A percentile compares a stretch with the other conserved stretches of the same genome.
These are phyloP conservation scores for Anolis carolinensis DNA, from an alignment of 2,113 vertebrate species.

Conservation along the genomic window DNA sequence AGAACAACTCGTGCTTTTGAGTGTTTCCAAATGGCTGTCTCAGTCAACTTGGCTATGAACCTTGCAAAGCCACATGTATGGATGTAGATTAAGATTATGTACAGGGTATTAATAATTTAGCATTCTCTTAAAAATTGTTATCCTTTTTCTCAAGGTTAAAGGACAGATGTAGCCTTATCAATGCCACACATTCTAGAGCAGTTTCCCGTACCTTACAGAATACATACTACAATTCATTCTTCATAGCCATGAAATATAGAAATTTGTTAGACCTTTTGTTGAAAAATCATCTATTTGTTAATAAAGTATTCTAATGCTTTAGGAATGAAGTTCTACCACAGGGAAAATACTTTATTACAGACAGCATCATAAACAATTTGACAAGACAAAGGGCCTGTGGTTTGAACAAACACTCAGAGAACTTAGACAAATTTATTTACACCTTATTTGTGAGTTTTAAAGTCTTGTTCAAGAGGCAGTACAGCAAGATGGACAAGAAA, in stretches of 20 bases:
- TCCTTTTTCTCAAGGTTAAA: slow-evolving; percentile 29
- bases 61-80: background rate
- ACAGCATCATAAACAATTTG: slow-evolving; percentile 7
- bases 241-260: slow-evolving; percentile 40
- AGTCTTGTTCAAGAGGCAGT: slow-evolving; percentile 57
- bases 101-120: background rate
- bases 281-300: background rate
- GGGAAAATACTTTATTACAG: slow-evolving; percentile 33
- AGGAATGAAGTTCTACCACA: slow-evolving; percentile 17
- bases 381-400: slow-evolving; percentile 45
- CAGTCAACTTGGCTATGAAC: background rate
- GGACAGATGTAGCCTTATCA: slow-evolving; percentile 32
- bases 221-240: slow-evolving; percentile 43
- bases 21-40: background rate
- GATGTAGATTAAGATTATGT: slow-evolving; percentile 1
- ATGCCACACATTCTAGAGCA: slow-evolving; percentile 11
- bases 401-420: slow-evolving; percentile 10
- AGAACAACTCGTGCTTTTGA: background rate
- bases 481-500: slow-evolving; percentile 64
- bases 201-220: slow-evolving; percentile 23
- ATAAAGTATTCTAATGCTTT: background rate
- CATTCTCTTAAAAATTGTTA: background rate
- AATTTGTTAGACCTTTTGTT: slow-evolving; percentile 8
- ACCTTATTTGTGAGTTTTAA: slow-evolving; percentile 43
- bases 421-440: slow-evolving; percentile 49